phyloP scores from a whole-genome alignment of 2,797 vertebrate genomes.

The Phyllotis vaccarum region DNA sequence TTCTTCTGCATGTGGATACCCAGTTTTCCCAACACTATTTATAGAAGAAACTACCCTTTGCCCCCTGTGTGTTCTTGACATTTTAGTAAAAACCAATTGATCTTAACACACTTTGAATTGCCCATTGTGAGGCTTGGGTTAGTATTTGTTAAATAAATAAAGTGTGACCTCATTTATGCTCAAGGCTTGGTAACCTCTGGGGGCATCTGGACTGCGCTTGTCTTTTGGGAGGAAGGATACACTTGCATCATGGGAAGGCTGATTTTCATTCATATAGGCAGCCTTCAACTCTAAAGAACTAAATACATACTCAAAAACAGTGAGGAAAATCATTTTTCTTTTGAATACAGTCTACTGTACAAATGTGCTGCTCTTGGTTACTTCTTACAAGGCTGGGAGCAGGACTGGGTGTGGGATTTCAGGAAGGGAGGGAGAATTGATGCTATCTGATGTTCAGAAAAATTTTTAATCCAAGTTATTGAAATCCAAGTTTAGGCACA shows the following conservation, averaged over 20 bases:
- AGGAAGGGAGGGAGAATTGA: neutral
- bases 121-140: constrained; percentile 18
- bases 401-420: neutral
- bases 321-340: constrained; percentile 31
- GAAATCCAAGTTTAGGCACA: neutral
- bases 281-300: constrained; percentile 8
- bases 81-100: constrained; percentile 11
- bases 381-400: neutral
- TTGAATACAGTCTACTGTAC: neutral
- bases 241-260: neutral
- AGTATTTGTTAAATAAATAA: constrained; percentile 58
- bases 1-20: neutral
- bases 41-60: neutral
- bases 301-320: constrained; percentile 8
- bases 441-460: neutral
- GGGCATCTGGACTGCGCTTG: constrained; percentile 5
- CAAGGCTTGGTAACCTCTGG: neutral
- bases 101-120: constrained; percentile 47
- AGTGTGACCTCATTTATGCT: constrained; percentile 40
- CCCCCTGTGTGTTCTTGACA: neutral
- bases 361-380: neutral
- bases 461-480: constrained; percentile 22
- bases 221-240: neutral
- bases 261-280: constrained; percentile 50
- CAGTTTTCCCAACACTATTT: neutral